Evolutionary conservation across 2,888 invertebrate species (phyloP).

Genomic region (Pterobdella sp.): DNA sequence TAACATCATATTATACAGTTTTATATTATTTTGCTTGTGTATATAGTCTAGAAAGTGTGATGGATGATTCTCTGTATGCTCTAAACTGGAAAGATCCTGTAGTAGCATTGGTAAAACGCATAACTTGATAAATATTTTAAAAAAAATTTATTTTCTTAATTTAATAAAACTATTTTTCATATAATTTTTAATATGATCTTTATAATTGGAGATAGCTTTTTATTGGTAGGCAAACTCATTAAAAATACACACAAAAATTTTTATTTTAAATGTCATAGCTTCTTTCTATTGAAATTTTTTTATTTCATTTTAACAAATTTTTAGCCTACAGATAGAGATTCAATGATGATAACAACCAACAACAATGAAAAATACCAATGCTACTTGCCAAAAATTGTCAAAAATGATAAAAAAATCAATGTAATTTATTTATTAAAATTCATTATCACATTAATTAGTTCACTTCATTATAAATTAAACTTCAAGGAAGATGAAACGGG

Average conservation of each 20-base stretch:
- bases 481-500: slow-evolving; percentile 57
- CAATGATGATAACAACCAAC: slow-evolving; percentile 64
- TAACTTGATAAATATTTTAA: too few relatives aligned
- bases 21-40: not conserved
- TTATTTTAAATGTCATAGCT: too few relatives aligned
- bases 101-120: not conserved
- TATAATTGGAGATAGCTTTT: too few relatives aligned
- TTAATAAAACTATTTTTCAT: too few relatives aligned
- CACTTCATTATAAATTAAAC: not conserved
- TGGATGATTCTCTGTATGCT: slow-evolving; percentile 33
- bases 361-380: slow-evolving; percentile 78
- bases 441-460: not conserved
- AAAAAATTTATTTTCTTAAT: slow-evolving; percentile 6
- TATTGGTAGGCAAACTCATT: too few relatives aligned
- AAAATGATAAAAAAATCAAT: slow-evolving; percentile 36
- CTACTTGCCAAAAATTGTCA: slow-evolving; percentile 62
- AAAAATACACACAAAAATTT: too few relatives aligned
- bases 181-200: too few relatives aligned
- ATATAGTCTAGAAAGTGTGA: slow-evolving; percentile 30
- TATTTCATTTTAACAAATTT: not conserved
- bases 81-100: slow-evolving; percentile 33
- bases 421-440: not conserved
- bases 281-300: not conserved
- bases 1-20: not conserved
- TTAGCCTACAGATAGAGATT: slow-evolving; percentile 51